These are phyloP conservation scores for Andrena cerasifolii DNA, from an alignment of 1,140 invertebrate genomes.

Conservation along the genomic window DNA sequence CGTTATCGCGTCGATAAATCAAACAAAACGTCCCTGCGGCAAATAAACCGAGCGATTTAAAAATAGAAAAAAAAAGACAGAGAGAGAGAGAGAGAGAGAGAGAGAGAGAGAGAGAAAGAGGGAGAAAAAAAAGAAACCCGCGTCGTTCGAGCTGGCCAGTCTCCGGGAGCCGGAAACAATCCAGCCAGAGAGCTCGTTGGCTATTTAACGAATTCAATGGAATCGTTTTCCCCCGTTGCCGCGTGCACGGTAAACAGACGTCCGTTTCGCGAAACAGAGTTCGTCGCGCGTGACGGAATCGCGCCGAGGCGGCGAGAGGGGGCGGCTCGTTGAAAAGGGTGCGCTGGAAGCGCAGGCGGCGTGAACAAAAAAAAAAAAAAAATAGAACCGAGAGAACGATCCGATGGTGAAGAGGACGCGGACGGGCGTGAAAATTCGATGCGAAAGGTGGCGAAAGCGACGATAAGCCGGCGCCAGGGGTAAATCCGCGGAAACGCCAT, in stretches of 20 bases:
- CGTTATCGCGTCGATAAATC: not conserved
- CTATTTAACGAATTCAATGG: not conserved
- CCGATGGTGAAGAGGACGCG: not conserved
- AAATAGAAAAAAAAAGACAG: too few species aligned
- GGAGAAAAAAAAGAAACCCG: not conserved
- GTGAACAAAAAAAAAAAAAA: not conserved
- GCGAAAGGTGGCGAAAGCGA: slow-evolving; percentile 31
- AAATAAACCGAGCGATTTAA: not conserved
- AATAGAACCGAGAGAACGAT: not conserved
- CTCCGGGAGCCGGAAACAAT: not conserved
- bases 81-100: too few species aligned
- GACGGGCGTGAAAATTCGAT: slow-evolving; percentile 29
- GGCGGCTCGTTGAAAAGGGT: too few species aligned
- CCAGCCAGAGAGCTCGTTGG: not conserved
- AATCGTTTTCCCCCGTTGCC: not conserved
- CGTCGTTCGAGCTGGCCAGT: not conserved
- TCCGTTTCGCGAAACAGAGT: not conserved
- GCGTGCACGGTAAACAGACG: not conserved
- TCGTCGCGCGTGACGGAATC: not conserved
- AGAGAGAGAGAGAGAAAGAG: too few species aligned
- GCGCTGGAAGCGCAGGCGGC: not conserved
- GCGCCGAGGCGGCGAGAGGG: not conserved
- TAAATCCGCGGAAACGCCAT: slow-evolving; percentile 23
- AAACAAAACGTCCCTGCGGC: not conserved
- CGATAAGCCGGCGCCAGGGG: slow-evolving; percentile 17